phyloP scores from a whole-genome alignment of 2,113 vertebrate species.

The Neodontobutis hainanensis region DNA sequence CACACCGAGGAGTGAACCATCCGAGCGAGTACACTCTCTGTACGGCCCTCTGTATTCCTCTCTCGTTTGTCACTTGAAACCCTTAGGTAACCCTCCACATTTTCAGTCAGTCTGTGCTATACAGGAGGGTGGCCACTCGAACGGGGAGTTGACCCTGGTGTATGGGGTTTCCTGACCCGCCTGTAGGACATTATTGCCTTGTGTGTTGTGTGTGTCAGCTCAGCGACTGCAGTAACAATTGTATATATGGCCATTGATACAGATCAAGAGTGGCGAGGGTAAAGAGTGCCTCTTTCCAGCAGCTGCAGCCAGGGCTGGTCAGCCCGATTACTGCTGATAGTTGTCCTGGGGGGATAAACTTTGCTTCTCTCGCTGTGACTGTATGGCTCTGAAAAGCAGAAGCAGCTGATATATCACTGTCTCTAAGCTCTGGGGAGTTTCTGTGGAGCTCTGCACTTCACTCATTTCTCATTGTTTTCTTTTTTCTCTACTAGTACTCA shows the following conservation, averaged over 20 bases:
- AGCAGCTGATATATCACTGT: constrained; percentile 63
- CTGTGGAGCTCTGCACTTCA: constrained; percentile 22
- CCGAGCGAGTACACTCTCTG: constrained; percentile 11
- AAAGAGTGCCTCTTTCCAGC: constrained; percentile 21
- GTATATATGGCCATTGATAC: constrained; percentile 53
- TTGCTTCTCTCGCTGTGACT: constrained; percentile 26
- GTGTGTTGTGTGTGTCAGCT: constrained; percentile 35
- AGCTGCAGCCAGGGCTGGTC: constrained; percentile 28
- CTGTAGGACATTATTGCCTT: constrained; percentile 47
- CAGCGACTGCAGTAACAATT: constrained; percentile 30
- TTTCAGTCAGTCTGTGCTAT: constrained; percentile 27
- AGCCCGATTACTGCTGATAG: constrained; percentile 45
- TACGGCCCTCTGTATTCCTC: constrained; percentile 25
- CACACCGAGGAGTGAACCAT: constrained; percentile 17
- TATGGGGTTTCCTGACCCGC: constrained; percentile 34
- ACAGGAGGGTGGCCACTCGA: constrained; percentile 15
- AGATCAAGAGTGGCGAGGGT: constrained; percentile 47
- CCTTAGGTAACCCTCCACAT: constrained; percentile 38
- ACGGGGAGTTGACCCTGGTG: constrained; percentile 46
- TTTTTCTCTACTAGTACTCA: not conserved
- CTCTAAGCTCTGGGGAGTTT: constrained; percentile 36
- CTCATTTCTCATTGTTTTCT: constrained; percentile 1
- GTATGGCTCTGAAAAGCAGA: constrained; percentile 34
- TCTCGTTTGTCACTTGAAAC: constrained; percentile 36
- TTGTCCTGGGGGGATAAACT: constrained; percentile 40